phyloP scores from a whole-genome alignment of 2,888 invertebrate genomes.

The Troilus luridus region DNA sequence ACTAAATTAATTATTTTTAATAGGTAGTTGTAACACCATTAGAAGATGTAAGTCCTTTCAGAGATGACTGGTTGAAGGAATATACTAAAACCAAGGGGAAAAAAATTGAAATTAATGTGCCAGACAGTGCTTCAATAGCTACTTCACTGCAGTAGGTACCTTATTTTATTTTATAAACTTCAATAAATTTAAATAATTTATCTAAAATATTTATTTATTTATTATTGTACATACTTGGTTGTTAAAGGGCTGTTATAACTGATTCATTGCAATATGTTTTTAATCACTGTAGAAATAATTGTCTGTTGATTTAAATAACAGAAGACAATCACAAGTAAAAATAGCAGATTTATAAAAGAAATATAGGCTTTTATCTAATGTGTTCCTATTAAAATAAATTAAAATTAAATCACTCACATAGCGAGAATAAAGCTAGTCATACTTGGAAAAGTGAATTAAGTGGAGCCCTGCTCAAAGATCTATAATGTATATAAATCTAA shows the following conservation, averaged over 20 bases:
- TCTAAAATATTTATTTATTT: neutral
- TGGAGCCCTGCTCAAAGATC: too few species aligned
- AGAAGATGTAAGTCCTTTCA: conserved; percentile 69
- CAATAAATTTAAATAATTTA: neutral
- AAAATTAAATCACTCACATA: too few species aligned
- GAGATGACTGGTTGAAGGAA: conserved; percentile 59
- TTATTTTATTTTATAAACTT: neutral
- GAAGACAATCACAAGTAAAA: too few species aligned
- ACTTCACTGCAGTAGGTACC: conserved; percentile 57
- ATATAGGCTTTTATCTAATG: too few species aligned
- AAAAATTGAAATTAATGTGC: conserved; percentile 1
- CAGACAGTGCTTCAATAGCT: conserved; percentile 48
- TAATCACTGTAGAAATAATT: too few species aligned
- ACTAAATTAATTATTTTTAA: neutral
- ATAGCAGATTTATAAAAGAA: too few species aligned
- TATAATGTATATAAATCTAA: too few species aligned
- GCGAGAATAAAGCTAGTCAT: too few species aligned
- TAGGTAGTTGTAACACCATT: conserved; percentile 73
- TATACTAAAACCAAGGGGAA: conserved; percentile 54
- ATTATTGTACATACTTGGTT: neutral
- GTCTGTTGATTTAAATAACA: too few species aligned
- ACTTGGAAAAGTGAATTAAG: too few species aligned
- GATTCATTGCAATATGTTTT: too few species aligned
- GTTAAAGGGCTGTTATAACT: neutral
- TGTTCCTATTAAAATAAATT: too few species aligned